Percentiles rank a stretch among this genome's conserved stretches.
Conservation (phyloP, 2,888 invertebrate species). For the Spodoptera exigua region DNA sequence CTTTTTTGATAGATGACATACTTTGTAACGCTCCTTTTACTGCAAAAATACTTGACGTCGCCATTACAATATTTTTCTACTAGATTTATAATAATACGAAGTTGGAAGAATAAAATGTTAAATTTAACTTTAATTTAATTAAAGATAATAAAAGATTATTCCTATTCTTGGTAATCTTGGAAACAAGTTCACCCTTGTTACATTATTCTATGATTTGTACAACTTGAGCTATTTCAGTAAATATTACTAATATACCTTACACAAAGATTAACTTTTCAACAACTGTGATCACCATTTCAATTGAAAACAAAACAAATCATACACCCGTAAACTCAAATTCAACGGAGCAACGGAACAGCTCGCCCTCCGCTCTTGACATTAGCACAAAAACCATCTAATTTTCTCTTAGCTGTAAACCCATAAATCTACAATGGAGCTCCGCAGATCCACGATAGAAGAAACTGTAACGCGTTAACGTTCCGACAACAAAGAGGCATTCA, state of each 20-base stretch:
- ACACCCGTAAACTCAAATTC: constrained; percentile 4
- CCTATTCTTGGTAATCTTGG: no score
- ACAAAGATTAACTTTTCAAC: no score
- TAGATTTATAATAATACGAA: no score
- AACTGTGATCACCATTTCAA: neutral
- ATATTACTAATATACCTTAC: no score
- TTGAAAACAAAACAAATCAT: constrained; percentile 7
- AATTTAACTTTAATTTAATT: no score
- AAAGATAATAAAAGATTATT: no score
- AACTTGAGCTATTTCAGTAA: no score
- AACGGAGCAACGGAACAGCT: constrained; percentile 4
- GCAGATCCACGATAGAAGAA: constrained; percentile 52
- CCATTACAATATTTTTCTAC: no score
- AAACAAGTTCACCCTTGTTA: no score
- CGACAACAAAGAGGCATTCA: constrained; percentile 78
- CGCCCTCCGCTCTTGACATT: constrained; percentile 27
- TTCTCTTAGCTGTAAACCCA: constrained; percentile 52
- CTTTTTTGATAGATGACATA: constrained; percentile 5
- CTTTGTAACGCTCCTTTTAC: neutral
- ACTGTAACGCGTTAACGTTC: constrained; percentile 65
- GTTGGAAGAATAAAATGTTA: no score
- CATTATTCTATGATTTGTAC: no score
- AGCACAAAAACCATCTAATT: constrained; percentile 60
- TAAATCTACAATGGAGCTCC: constrained; percentile 49
- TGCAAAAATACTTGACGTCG: no score